Evolutionary conservation across 2,888 invertebrate species (phyloP), one percentile per base, ranked within the genome.

Genomic region (Melieria crassipennis): DNA sequence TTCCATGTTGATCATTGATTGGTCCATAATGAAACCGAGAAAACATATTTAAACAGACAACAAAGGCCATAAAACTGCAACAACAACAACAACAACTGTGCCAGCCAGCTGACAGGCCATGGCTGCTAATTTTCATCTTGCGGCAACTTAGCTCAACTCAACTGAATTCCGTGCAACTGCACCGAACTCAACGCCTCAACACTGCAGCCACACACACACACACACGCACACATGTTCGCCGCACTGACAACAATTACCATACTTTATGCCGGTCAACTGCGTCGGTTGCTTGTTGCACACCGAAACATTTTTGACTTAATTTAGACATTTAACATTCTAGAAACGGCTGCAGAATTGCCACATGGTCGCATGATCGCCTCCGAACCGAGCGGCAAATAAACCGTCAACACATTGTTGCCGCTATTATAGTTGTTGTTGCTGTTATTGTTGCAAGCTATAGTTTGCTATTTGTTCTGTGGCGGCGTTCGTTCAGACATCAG

Each of bases 1-100:
- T 78, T 76, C 70, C 78, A 77, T 78, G 81, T 76, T 78, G 74
- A 16, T 77, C 77, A 78, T 77, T 78, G 79, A 82, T 80, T 77
- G 81, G 69, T 82, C 78, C 82, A 78, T 81, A 79, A 79, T 81
- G 78, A 73, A 73, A 69, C 73, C 75, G 13, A 45, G 30, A 30
- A 30, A 30, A 30, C 30, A 30, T 30, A 30, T 30, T 30, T 30
- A 30, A 30, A 30, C 30, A 62, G 56, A 56, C 61, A 63, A 63
- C 63, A 69, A 69, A 62, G 60, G 56, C 63, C 64, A 65, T 58
- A 42, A n/a, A 58, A 65, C 70, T 47, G 58, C 58, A 50, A 57
- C 64, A 65, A 46, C 58, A 50, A 57, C 64, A 65, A 46, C 58
- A 65, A 52, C 58, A 70, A 47, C 55, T 60, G 46, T 52, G 43